phyloP scores from a whole-genome alignment of 2,797 vertebrate genomes.

The Taeniopygia guttata region DNA sequence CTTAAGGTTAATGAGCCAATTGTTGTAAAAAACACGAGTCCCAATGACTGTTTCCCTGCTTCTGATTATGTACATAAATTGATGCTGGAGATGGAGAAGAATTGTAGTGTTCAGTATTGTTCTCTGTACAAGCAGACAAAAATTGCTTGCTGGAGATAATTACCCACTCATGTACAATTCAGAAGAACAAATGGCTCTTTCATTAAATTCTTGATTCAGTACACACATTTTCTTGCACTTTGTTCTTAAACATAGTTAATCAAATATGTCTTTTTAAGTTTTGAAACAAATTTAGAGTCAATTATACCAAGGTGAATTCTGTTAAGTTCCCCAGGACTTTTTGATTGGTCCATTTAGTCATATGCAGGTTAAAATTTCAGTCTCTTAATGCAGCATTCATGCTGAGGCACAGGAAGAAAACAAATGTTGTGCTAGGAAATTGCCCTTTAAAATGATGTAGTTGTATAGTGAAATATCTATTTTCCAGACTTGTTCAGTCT shows the following conservation, averaged over 20 bases:
- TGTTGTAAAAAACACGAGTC: conserved; percentile 35
- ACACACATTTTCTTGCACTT: background rate
- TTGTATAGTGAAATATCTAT: background rate
- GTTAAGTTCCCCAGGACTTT: background rate
- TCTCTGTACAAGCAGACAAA: conserved; percentile 29
- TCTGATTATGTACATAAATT: conserved; percentile 53
- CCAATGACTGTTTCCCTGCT: conserved; percentile 32
- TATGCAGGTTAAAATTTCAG: background rate
- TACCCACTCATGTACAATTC: conserved; percentile 46
- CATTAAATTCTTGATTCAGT: conserved; percentile 33
- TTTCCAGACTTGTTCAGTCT: background rate
- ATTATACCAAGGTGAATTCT: background rate
- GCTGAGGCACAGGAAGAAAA: background rate
- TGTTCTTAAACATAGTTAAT: background rate
- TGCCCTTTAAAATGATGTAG: background rate
- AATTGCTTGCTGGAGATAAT: conserved; percentile 56
- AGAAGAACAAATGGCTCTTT: conserved; percentile 42
- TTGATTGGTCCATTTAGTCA: background rate
- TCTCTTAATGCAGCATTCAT: background rate
- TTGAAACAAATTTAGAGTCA: background rate
- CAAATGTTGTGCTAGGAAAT: background rate
- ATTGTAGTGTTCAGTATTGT: conserved; percentile 23
- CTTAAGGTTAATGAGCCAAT: conserved; percentile 59
- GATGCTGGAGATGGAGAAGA: conserved; percentile 31
- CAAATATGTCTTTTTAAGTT: background rate